Conservation (phyloP, 2,113 vertebrate genomes). For the Perca schrenkii region DNA sequence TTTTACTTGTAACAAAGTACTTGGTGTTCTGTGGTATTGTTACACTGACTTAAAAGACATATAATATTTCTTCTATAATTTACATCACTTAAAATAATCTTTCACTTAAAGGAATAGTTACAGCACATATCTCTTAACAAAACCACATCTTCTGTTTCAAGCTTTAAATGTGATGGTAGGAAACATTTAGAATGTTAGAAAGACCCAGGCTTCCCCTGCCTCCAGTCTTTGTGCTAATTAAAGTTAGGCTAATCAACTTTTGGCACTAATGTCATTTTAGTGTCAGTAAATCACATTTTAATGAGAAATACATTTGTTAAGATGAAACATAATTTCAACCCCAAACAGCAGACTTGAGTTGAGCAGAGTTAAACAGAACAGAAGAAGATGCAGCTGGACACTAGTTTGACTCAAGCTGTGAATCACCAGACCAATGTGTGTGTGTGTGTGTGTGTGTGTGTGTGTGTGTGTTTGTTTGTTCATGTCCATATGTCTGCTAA, state of each 20-base stretch:
- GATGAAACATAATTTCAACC: background rate
- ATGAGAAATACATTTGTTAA: background rate
- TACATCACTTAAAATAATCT: too few relatives aligned
- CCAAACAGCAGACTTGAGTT: background rate
- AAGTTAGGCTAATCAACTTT: background rate
- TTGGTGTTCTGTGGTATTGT: too few relatives aligned
- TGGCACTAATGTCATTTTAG: background rate
- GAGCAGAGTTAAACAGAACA: constrained; percentile 15
- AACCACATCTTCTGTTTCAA: background rate
- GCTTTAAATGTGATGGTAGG: background rate
- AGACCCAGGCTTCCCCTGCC: background rate
- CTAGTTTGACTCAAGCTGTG: constrained; percentile 47
- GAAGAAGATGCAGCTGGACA: constrained; percentile 24
- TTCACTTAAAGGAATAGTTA: too few relatives aligned
- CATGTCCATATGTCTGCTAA: constrained; percentile 7
- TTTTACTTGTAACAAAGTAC: too few relatives aligned
- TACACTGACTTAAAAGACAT: too few relatives aligned
- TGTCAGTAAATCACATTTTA: too few relatives aligned
- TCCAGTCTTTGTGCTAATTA: background rate
- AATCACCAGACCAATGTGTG: constrained; percentile 31
- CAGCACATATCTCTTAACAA: too few relatives aligned
- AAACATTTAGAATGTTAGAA: background rate
- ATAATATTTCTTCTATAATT: too few relatives aligned
- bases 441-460: constrained; percentile 38
- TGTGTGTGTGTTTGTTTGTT: constrained; percentile 10